Conservation (phyloP, 2,797 vertebrate species). For the Sciaenops ocellatus region DNA sequence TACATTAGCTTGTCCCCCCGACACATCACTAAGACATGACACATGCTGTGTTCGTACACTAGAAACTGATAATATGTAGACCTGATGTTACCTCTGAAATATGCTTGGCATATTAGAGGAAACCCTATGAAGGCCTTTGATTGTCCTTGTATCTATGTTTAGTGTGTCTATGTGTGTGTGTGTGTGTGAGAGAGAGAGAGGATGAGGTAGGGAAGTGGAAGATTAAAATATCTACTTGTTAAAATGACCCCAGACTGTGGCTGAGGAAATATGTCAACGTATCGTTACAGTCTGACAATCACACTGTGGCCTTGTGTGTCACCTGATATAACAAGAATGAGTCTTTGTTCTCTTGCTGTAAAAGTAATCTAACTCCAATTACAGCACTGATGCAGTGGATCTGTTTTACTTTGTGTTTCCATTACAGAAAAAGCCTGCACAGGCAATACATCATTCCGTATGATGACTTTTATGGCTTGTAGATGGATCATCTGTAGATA, state of each 20-base stretch:
- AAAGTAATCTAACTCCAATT: slow-evolving; percentile 35
- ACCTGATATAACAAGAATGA: slow-evolving; percentile 23
- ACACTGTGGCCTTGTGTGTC: slow-evolving; percentile 14
- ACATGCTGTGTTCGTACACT: not conserved
- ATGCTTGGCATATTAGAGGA: slow-evolving; percentile 5
- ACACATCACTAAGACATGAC: slow-evolving; percentile 2
- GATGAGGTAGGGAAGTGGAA: not conserved
- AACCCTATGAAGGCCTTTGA: not conserved
- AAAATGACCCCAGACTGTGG: slow-evolving; percentile 46
- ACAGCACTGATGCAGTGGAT: slow-evolving; percentile 11
- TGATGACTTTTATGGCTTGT: not conserved
- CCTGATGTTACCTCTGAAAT: slow-evolving; percentile 31
- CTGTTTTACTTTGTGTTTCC: slow-evolving; percentile 24
- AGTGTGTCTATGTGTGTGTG: not conserved
- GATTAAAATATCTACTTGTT: slow-evolving; percentile 38
- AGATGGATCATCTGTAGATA: not conserved
- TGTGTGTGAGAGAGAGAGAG: not conserved
- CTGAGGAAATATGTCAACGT: slow-evolving; percentile 34
- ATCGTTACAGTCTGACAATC: slow-evolving; percentile 12
- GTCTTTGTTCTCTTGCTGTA: slow-evolving; percentile 22
- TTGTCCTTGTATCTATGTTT: not conserved
- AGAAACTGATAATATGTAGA: slow-evolving; percentile 24
- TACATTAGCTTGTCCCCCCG: not conserved
- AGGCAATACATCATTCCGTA: not conserved
- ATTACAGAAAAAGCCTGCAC: not conserved